These are phyloP conservation scores for Omphaloscelis lunosa DNA, from an alignment of 2,888 invertebrate genomes.

Conservation along the genomic window DNA sequence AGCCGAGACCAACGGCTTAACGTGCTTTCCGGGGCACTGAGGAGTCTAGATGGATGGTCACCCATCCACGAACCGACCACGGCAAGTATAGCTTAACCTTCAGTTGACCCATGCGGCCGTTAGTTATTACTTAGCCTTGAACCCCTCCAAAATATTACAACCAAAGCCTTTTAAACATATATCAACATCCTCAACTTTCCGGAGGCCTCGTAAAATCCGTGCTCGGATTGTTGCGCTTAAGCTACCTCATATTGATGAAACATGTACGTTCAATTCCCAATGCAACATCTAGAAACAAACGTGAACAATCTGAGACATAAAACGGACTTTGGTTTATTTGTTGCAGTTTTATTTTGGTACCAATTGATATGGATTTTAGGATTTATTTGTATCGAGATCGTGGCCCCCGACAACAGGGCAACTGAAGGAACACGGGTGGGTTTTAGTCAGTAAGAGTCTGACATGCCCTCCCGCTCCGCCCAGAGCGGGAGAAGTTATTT, in stretches of 20 bases:
- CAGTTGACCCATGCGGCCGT: no score
- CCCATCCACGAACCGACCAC: no score
- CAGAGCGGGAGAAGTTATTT: no score
- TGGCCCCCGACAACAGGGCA: no score
- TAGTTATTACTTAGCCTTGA: not conserved
- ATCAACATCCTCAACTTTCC: constrained; percentile 59
- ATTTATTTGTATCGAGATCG: not conserved
- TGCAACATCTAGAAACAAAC: constrained; percentile 62
- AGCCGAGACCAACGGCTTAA: not conserved
- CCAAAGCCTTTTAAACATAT: constrained; percentile 67
- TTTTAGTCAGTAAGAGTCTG: no score
- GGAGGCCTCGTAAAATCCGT: constrained; percentile 76
- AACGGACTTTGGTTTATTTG: constrained; percentile 46
- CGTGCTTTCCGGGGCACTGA: no score
- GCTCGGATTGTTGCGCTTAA: constrained; percentile 74
- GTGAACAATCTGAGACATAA: constrained; percentile 67
- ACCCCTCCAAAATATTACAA: not conserved
- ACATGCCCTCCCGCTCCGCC: no score
- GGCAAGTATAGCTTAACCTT: not conserved
- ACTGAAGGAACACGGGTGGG: no score
- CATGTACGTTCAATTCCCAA: constrained; percentile 74
- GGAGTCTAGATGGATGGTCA: not conserved
- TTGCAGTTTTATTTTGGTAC: constrained; percentile 10
- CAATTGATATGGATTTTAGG: constrained; percentile 25
- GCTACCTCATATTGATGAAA: constrained; percentile 74